Percentiles rank a stretch among this genome's conserved stretches.
Evolutionary conservation across 2,797 vertebrate genomes (phyloP).

Genomic region (Kryptolebias ocellatus): DNA sequence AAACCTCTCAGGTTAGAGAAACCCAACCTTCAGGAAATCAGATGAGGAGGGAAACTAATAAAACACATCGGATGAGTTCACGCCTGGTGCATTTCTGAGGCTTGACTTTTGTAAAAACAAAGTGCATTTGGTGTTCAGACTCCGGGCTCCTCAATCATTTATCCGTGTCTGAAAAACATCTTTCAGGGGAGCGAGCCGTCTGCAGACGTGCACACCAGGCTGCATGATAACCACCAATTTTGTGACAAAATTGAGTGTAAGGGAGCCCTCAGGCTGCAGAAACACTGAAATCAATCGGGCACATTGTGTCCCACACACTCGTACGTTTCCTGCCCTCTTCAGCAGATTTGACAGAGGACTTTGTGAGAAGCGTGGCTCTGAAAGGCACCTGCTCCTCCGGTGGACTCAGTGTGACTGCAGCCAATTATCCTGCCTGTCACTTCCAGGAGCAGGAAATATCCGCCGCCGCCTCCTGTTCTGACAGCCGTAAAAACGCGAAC

Average conservation of each 20-base stretch:
- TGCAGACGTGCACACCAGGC: background rate
- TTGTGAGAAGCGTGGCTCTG: constrained; percentile 34
- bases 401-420: constrained; percentile 54
- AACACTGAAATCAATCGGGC: background rate
- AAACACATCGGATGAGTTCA: too few species aligned
- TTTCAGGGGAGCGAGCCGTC: background rate
- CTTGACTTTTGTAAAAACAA: background rate
- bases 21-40: too few species aligned
- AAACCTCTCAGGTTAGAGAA: too few species aligned
- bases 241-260: background rate
- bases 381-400: constrained; percentile 46
- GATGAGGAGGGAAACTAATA: too few species aligned
- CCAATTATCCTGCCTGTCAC: constrained; percentile 68
- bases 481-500: constrained; percentile 27
- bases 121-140: background rate
- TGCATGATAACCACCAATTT: background rate
- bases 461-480: constrained; percentile 39
- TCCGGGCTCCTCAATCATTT: background rate
- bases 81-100: too few species aligned
- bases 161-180: background rate
- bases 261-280: background rate
- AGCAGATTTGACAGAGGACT: constrained; percentile 40
- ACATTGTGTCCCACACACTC: background rate
- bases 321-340: constrained; percentile 5
- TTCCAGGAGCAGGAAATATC: constrained; percentile 42